Conservation (phyloP, 1,140 invertebrate species). For the Cepaea nemoralis region DNA sequence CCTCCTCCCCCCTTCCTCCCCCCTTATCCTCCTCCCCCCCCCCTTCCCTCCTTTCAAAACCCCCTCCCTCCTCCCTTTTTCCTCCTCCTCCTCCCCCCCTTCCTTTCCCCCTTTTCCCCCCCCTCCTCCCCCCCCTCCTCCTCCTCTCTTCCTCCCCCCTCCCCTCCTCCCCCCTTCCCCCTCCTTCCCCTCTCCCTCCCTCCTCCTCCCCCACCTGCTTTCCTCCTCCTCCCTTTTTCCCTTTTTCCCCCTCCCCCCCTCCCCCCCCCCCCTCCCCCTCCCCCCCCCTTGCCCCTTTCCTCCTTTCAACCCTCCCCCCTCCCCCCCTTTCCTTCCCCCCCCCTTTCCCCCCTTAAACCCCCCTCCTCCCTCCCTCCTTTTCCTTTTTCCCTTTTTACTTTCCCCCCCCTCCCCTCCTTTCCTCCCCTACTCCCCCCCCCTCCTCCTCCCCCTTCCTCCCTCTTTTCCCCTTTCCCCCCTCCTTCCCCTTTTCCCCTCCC, state of each 20-base stretch:
- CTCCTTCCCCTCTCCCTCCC: background rate
- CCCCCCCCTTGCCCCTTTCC: too few relatives aligned
- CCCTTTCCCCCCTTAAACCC: background rate
- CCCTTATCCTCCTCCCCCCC: background rate
- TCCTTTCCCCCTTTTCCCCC: too few relatives aligned
- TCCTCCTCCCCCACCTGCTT: too few relatives aligned
- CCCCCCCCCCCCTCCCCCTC: background rate
- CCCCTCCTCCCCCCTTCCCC: background rate
- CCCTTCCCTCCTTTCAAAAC: background rate
- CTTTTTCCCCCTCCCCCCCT: background rate
- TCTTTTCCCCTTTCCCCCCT: background rate
- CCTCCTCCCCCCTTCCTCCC: background rate
- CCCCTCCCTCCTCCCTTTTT: background rate
- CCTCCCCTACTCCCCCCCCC: background rate
- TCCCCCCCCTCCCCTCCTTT: background rate
- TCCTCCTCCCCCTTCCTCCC: background rate
- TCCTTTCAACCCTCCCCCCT: too few relatives aligned
- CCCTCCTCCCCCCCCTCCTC: background rate
- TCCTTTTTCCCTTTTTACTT: background rate
- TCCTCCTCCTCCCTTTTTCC: background rate
- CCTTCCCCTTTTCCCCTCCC: too few relatives aligned
- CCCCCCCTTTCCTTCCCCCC: background rate
- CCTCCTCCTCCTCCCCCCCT: background rate
- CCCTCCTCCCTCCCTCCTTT: background rate
- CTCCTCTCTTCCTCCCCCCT: background rate